Base-by-base conservation (phyloP, 64 coral and sea anemone species). In the Hydrozoanthus tunicans region DNA sequence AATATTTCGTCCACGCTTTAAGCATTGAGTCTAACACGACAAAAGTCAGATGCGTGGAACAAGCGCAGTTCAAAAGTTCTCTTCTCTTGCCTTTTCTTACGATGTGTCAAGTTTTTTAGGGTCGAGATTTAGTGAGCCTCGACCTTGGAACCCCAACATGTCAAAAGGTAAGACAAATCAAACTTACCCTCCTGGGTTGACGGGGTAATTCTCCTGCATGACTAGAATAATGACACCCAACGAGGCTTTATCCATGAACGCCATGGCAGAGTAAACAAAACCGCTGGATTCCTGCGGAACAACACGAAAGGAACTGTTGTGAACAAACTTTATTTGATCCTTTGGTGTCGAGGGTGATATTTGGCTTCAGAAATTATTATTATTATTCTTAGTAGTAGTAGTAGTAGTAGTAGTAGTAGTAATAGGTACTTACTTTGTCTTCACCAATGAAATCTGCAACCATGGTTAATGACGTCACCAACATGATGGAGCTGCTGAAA, bases 401-500 rank as follows among this genome's bases (percentile, higher is more conserved):
- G 32, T 43, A 43, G 32, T 43, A 43, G 32, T 43, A 43, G 32
- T 70, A 25, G 59, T 80, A 0, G 14, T 5, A 62, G 27, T 17
- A 81, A 0, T 20, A 52, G 12, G 17, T 7, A 51, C 80, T 23
- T 83, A 94, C 95, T 79, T 96, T 96, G 26, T 96, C 95, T 52
- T 94, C 78, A 13, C 95, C 95, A 20, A 96, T 96, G 10, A 94
- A 80, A 3, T 94, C 92, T 51, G 95, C 92, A 0, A 96, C 92
- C 95, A 96, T 94, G 75, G 89, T 92, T 53, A 96, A 25, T 79
- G 95, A 96, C 56, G 92, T 92, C 90, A 96, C 95, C 67, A 96
- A 20, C 95, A 96, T 92, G 6, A 96, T 77, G 6, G 95, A 96
- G 51, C 82, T 91, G 74, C 95, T 93, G 24, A 90, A 91, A 56